These are phyloP conservation scores for Plutomurus gul DNA, from an alignment of 1,140 invertebrate genomes.

Conservation along the genomic window DNA sequence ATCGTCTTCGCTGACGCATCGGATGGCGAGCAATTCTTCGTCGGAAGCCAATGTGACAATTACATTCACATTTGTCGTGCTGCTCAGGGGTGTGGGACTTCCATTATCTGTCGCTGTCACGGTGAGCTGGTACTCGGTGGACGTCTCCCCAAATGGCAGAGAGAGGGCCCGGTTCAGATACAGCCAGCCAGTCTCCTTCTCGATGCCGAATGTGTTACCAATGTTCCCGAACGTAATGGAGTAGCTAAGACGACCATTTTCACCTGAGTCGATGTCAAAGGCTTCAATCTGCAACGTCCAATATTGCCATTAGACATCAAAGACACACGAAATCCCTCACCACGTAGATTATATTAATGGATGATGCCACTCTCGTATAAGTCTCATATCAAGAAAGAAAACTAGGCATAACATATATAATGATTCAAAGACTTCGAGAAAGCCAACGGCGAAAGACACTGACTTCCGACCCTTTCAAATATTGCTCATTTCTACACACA, in stretches of 20 bases:
- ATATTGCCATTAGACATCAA: not conserved
- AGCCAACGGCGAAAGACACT: no score
- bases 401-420: no score
- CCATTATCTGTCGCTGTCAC: slow-evolving; percentile 90
- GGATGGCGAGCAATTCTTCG: slow-evolving; percentile 43
- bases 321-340: not conserved
- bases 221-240: slow-evolving; percentile 52
- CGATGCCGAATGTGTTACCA: slow-evolving; percentile 51
- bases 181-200: slow-evolving; percentile 48
- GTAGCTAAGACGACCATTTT: slow-evolving; percentile 67
- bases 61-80: slow-evolving; percentile 51
- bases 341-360: no score
- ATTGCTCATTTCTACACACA: no score
- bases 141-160: slow-evolving; percentile 67
- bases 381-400: no score
- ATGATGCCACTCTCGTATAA: no score
- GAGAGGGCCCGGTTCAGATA: slow-evolving; percentile 44
- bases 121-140: slow-evolving; percentile 80
- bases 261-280: slow-evolving; percentile 81
- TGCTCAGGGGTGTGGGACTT: slow-evolving; percentile 65
- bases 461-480: no score
- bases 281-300: slow-evolving; percentile 70
- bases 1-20: slow-evolving; percentile 40
- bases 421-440: no score
- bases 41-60: slow-evolving; percentile 51